Evolutionary conservation across 2,888 invertebrate species (phyloP), one percentile per base, ranked within the genome.

Genomic region (Calliphora vomitoria): DNA sequence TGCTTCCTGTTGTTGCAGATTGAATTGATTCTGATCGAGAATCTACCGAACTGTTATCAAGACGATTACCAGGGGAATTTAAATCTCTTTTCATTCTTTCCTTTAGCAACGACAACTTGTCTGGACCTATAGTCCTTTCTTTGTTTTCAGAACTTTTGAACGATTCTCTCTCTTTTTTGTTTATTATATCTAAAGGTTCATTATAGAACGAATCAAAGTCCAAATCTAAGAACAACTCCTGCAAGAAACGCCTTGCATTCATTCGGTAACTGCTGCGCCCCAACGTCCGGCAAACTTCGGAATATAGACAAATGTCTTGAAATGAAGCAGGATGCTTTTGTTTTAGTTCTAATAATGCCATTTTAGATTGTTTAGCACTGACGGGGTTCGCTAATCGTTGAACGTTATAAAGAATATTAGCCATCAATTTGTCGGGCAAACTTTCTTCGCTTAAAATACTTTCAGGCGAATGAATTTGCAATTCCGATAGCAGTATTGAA

Each of bases 141-240:
- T 87, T 87, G 1, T 68, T 58, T 72, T 81, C 87, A 44, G 53
- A 38, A 55, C 44, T 84, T 64, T 62, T 87, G 44, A 85, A 75
- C 4, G 47, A 90, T 68, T 91, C 89, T 79, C 91, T 93, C 0
- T 90, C 86, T 75, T 91, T 92, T n/a, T 91, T 92, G 68, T 87
- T 88, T 20, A 96, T 92, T 11, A 96, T 93, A 4, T 94, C 94
- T 68, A 93, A 91, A 0, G 95, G 95, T 87, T 95, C 95, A 35
- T 91, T 90, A 64, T 94, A 93, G 90, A 96, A 95, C 89, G 94
- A 95, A 71, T 96, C 96, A 92, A 97, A 98, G 91, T 95, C 95
- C 35, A 97, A 95, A 92, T 99, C 99, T 74, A 98, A 95, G 94
- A 99, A 99, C 53, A 99, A 94, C 93, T 99, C 99, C 93, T 99